Percentiles rank a stretch among this genome's conserved stretches.
Evolutionary conservation across 2,797 vertebrate genomes (phyloP).

Genomic region (Cyprinodon diabolis): DNA sequence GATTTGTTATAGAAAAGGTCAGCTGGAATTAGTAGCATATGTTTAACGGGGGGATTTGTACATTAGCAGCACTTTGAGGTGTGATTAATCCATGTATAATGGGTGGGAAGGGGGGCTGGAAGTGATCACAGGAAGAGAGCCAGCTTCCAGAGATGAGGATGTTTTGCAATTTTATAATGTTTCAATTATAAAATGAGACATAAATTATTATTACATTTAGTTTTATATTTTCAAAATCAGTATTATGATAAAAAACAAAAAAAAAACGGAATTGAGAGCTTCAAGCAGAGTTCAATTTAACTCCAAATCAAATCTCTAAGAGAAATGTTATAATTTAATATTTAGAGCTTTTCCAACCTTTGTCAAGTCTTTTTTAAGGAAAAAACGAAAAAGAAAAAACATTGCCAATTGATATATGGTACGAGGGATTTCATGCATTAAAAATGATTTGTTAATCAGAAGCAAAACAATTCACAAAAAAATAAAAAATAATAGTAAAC

Average conservation of each 20-base stretch:
- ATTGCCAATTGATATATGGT: neutral
- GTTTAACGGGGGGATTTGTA: constrained; percentile 73
- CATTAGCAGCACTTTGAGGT: constrained; percentile 73
- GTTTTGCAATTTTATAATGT: neutral
- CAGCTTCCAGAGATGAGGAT: neutral
- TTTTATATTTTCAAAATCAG: neutral
- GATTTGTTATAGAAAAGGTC: constrained; percentile 22
- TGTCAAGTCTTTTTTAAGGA: neutral
- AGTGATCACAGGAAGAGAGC: constrained; percentile 27
- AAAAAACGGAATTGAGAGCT: too few species aligned
- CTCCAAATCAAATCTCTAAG: neutral
- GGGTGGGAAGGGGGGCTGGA: constrained; percentile 24
- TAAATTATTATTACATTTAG: neutral
- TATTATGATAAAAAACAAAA: too few species aligned
- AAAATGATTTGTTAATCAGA: neutral
- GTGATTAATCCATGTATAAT: constrained; percentile 67
- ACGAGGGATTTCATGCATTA: neutral
- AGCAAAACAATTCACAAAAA: constrained; percentile 9
- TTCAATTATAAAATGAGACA: neutral
- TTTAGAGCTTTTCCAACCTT: neutral
- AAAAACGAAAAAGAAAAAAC: neutral
- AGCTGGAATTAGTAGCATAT: constrained; percentile 77
- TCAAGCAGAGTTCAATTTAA: too few species aligned
- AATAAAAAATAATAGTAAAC: neutral
- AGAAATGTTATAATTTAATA: neutral